phyloP scores from a whole-genome alignment of 1,140 invertebrate species.

The Heliothis subflexa region DNA sequence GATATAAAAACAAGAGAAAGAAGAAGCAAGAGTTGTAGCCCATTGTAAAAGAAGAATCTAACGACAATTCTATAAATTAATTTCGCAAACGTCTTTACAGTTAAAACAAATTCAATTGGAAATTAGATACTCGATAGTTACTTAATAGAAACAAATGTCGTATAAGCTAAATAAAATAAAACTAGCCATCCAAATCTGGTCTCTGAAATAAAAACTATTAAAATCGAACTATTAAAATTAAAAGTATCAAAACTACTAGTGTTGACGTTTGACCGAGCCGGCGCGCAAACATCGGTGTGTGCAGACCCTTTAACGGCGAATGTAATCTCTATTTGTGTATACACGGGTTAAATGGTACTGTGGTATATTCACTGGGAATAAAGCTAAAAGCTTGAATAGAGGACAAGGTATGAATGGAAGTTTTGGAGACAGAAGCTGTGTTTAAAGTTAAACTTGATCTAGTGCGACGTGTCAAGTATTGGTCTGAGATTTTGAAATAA shows the following conservation, averaged over 20 bases:
- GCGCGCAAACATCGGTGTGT: constrained; percentile 57
- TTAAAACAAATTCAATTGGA: neutral
- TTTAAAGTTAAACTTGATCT: no score
- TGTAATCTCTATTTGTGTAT: constrained; percentile 48
- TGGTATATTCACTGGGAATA: neutral
- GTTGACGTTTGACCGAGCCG: constrained; percentile 61
- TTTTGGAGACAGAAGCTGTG: neutral
- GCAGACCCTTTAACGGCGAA: constrained; percentile 56
- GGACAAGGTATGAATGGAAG: neutral
- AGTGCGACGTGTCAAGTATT: no score
- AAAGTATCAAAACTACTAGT: constrained; percentile 45
- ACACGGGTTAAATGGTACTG: constrained; percentile 34
- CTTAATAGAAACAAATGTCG: no score
- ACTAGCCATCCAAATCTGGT: no score
- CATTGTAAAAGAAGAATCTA: neutral
- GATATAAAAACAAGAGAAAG: neutral
- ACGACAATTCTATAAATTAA: neutral
- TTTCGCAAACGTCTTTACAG: neutral
- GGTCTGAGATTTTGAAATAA: no score
- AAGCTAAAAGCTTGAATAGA: neutral
- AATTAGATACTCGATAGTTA: no score
- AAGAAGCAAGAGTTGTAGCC: neutral
- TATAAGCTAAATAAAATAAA: no score
- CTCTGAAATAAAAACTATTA: neutral
- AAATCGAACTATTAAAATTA: neutral